Conservation (phyloP, 2,888 invertebrate species). For the Eurytoma californica region DNA sequence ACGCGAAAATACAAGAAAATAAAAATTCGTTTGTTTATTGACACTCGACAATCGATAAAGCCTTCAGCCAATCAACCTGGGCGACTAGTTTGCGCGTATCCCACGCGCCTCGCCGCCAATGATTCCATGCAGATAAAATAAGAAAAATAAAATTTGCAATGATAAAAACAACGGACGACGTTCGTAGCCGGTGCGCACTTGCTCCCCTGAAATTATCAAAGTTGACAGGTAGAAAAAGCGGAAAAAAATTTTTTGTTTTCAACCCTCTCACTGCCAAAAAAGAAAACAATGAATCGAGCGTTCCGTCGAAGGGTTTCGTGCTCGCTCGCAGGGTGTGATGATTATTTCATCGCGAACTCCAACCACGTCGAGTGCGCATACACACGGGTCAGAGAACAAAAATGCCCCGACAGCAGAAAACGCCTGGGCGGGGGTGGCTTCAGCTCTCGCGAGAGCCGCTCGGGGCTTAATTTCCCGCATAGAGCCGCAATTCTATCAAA, state of each 20-base stretch:
- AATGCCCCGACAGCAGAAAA: conserved; percentile 62
- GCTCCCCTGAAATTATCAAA: neutral
- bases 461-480: conserved; percentile 57
- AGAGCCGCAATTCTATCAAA: conserved; percentile 69
- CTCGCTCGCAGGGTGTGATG: conserved; percentile 36
- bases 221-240: neutral
- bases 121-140: no score
- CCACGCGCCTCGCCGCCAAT: no score
- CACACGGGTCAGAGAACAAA: conserved; percentile 49
- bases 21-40: conserved; percentile 16
- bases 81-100: no score
- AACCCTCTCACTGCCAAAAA: neutral
- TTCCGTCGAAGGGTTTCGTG: conserved; percentile 22
- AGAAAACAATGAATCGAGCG: conserved; percentile 45
- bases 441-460: conserved; percentile 10
- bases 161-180: neutral
- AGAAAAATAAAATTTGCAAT: neutral
- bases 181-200: no score
- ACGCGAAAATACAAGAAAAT: neutral
- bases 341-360: conserved; percentile 51
- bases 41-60: conserved; percentile 15
- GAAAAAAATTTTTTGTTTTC: conserved; percentile 42
- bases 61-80: neutral
- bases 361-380: conserved; percentile 30
- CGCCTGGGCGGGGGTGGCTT: conserved; percentile 4